Conservation (phyloP, 2,888 invertebrate genomes). For the Morpho achilles region DNA sequence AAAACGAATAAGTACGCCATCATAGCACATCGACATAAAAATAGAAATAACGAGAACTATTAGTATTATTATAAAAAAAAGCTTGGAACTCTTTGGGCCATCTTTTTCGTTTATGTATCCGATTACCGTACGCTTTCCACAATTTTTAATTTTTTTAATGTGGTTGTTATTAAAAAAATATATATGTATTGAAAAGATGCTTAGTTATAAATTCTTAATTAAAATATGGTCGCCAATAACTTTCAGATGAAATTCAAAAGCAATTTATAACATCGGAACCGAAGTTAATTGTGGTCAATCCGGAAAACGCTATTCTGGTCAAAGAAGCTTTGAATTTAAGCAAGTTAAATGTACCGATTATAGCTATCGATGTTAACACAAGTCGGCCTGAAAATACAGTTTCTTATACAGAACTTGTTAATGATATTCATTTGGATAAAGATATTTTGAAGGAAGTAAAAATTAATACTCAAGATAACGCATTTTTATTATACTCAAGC, state of each 20-base stretch:
- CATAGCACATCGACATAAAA: too few species aligned
- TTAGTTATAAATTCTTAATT: neutral
- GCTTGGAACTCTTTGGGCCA: too few species aligned
- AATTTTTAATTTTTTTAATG: too few species aligned
- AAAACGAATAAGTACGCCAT: too few species aligned
- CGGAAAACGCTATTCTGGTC: conserved; percentile 61
- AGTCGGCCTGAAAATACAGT: conserved; percentile 72
- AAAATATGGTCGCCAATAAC: neutral
- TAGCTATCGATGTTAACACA: conserved; percentile 47
- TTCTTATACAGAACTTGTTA: conserved; percentile 79
- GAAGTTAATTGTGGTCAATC: conserved; percentile 77
- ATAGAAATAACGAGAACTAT: too few species aligned
- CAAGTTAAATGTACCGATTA: conserved; percentile 69
- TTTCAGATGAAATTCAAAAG: conserved; percentile 80
- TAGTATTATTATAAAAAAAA: too few species aligned
- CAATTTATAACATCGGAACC: conserved; percentile 77
- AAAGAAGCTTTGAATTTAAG: conserved; percentile 62
- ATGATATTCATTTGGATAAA: conserved; percentile 67
- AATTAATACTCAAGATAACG: conserved; percentile 73
- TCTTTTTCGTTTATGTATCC: too few species aligned
- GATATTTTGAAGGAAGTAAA: conserved; percentile 61
- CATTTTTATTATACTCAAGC: conserved; percentile 88
- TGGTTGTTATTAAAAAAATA: too few species aligned
- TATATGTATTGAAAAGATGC: too few species aligned
- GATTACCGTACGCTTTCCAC: too few species aligned